These are phyloP conservation scores for Notodonta ziczac DNA, from an alignment of 2,888 invertebrate species.

Conservation along the genomic window DNA sequence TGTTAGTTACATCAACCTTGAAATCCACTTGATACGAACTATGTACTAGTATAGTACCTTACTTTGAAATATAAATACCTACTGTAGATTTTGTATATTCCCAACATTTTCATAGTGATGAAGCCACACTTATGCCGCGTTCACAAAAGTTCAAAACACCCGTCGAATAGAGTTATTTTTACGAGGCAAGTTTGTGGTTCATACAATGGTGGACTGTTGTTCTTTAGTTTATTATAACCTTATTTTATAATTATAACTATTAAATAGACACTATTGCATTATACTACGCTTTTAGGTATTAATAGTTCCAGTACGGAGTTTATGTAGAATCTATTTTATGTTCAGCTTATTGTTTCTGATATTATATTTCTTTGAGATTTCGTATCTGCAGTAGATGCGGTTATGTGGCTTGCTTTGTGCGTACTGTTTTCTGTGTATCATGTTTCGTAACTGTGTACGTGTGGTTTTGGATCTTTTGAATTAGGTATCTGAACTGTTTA, in stretches of 20 bases:
- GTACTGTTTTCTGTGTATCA: too few species aligned
- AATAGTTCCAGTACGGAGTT: neutral
- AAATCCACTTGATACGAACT: neutral
- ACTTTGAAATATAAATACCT: too few species aligned
- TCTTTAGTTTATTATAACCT: slow-evolving; percentile 21
- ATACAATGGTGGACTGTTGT: slow-evolving; percentile 17
- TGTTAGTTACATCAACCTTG: neutral
- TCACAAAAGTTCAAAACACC: slow-evolving; percentile 27
- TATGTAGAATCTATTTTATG: neutral
- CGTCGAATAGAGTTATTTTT: slow-evolving; percentile 32
- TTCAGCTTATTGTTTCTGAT: neutral
- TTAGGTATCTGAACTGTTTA: too few species aligned
- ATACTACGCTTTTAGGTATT: neutral
- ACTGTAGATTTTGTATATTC: slow-evolving; percentile 21
- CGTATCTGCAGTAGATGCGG: too few species aligned
- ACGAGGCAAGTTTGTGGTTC: slow-evolving; percentile 29
- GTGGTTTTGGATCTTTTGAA: too few species aligned
- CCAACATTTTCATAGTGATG: slow-evolving; percentile 33
- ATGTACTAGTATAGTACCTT: too few species aligned
- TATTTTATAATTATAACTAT: slow-evolving; percentile 20
- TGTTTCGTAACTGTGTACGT: too few species aligned
- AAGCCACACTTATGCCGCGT: slow-evolving; percentile 27
- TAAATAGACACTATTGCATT: slow-evolving; percentile 1
- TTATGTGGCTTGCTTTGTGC: too few species aligned
- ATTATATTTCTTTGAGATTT: too few species aligned